These are phyloP conservation scores for Cynopterus sphinx DNA, from an alignment of 2,797 vertebrate species.

Conservation along the genomic window DNA sequence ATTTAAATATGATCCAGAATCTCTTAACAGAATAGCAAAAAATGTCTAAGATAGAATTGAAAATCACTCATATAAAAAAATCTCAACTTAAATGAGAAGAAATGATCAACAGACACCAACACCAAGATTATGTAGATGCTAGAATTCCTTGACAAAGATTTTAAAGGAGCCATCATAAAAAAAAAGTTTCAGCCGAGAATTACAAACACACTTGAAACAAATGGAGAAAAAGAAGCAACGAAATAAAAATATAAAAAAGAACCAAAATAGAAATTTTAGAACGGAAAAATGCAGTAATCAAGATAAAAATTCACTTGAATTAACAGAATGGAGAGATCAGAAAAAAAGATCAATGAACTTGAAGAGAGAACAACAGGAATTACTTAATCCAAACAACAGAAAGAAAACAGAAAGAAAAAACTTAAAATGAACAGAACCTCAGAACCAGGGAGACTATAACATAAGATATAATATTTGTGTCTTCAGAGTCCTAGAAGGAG, in stretches of 20 bases:
- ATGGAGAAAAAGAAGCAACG: not conserved
- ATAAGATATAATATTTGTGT: not conserved
- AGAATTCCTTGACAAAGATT: not conserved
- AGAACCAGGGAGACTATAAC: not conserved
- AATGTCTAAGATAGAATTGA: not conserved
- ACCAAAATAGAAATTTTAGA: not conserved
- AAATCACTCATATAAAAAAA: not conserved
- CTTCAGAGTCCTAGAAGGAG: not conserved
- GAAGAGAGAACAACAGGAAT: not conserved
- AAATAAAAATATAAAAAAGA: not conserved
- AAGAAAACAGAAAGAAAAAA: not conserved
- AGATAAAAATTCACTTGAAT: not conserved
- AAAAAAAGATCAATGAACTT: not conserved
- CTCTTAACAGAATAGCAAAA: not conserved
- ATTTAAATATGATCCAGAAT: not conserved
- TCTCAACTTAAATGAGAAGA: not conserved
- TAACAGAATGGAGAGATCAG: not conserved
- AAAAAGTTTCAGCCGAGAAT: not conserved
- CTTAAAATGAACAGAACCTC: not conserved
- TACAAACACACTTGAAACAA: not conserved
- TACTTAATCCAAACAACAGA: not conserved
- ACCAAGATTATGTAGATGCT: not conserved
- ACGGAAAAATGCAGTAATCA: not conserved
- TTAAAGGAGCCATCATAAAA: constrained; percentile 25
- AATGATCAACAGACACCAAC: not conserved